These are phyloP conservation scores for Neria commutata DNA, from an alignment of 2,888 invertebrate species.

Conservation along the genomic window DNA sequence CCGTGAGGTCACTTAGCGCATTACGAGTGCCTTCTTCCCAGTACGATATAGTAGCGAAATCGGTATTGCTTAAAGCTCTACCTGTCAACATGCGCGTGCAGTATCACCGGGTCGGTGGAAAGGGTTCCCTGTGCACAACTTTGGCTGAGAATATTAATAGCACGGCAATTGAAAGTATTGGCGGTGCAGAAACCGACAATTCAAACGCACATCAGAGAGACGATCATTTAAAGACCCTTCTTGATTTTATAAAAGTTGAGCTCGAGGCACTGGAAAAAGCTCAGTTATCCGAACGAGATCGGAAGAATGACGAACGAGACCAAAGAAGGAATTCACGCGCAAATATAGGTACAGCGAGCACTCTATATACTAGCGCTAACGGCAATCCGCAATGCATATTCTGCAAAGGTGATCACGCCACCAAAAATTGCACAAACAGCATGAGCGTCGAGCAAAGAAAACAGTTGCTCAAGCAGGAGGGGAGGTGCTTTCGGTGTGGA, in stretches of 20 bases:
- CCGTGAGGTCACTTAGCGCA: constrained; percentile 24
- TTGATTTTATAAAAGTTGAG: constrained; percentile 22
- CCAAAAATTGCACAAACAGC: constrained; percentile 12
- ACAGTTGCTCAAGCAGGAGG: constrained; percentile 14
- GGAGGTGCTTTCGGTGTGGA: constrained; percentile 24
- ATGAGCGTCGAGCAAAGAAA: constrained; percentile 13
- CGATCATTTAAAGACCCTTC: constrained; percentile 14
- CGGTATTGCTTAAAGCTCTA: constrained; percentile 17
- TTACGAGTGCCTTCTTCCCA: constrained; percentile 24
- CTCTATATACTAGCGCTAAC: too few relatives aligned
- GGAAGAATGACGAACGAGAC: constrained; percentile 5
- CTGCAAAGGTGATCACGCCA: constrained; percentile 21
- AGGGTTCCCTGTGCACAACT: constrained; percentile 8
- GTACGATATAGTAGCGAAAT: constrained; percentile 25
- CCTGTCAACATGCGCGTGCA: constrained; percentile 18
- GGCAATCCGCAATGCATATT: constrained; percentile 17
- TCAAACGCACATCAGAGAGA: too few relatives aligned
- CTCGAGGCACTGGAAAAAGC: constrained; percentile 24
- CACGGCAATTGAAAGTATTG: background rate
- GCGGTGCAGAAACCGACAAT: constrained; percentile 1
- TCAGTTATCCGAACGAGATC: constrained; percentile 20
- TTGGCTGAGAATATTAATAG: background rate
- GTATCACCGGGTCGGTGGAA: constrained; percentile 14
- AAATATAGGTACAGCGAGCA: background rate
- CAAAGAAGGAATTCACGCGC: constrained; percentile 4